Percentiles rank a stretch among this genome's conserved stretches.
phyloP scores from a whole-genome alignment of 2,113 vertebrate genomes.

The Gallinago undulata region DNA sequence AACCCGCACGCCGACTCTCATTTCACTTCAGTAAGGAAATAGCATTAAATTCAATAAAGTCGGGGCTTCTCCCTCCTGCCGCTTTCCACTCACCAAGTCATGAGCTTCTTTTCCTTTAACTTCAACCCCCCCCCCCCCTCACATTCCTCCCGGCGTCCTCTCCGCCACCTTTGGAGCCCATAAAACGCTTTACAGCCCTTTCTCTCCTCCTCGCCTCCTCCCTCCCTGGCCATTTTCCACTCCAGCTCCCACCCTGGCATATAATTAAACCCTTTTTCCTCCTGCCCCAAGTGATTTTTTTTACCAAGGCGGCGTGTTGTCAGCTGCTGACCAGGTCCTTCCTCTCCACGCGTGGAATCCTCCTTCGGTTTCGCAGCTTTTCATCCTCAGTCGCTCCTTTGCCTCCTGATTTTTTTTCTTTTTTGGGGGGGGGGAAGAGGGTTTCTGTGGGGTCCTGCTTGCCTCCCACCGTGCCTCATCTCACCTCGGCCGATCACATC shows the following conservation, averaged over 20 bases:
- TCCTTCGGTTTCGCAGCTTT: neutral
- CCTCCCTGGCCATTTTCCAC: neutral
- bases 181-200: neutral
- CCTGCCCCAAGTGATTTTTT: neutral
- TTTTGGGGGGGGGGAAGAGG: rapidly evolving
- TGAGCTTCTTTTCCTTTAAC: neutral
- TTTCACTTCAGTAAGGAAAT: too few relatives aligned
- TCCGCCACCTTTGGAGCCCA: neutral
- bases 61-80: neutral
- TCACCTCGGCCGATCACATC: neutral
- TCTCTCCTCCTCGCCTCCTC: neutral
- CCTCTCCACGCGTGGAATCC: neutral
- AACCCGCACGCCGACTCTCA: rapidly evolving
- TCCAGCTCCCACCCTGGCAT: neutral
- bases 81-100: rapidly evolving
- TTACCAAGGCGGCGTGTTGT: neutral
- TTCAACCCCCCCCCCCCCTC: neutral
- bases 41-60: rapidly evolving
- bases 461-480: neutral
- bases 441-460: neutral
- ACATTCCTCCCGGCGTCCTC: neutral
- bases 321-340: neutral
- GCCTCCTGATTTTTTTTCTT: neutral
- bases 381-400: rapidly evolving
- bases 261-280: neutral